phyloP scores from a whole-genome alignment of 2,888 invertebrate genomes.

The Leptogaster cylindrica region DNA sequence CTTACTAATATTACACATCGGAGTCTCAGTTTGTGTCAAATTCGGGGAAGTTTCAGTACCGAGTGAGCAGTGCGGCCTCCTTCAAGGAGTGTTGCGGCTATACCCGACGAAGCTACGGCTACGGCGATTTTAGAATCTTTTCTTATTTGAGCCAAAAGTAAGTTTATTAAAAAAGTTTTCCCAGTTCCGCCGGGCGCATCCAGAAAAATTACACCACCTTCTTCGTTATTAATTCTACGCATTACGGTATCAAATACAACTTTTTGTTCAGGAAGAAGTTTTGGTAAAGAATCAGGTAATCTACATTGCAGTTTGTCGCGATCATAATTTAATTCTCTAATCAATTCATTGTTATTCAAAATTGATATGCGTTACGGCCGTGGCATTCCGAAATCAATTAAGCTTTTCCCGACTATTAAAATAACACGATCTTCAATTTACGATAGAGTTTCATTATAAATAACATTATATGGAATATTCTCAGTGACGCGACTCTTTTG shows the following conservation, averaged over 20 bases:
- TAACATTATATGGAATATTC: background rate
- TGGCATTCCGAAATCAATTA: constrained; percentile 50
- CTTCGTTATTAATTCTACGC: constrained; percentile 48
- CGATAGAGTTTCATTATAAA: background rate
- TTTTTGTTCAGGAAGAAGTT: constrained; percentile 46
- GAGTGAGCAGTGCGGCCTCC: constrained; percentile 54
- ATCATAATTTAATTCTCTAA: constrained; percentile 49
- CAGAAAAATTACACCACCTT: constrained; percentile 44
- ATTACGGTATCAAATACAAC: constrained; percentile 50
- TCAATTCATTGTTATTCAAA: constrained; percentile 49
- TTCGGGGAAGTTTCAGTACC: constrained; percentile 53
- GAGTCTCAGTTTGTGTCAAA: constrained; percentile 31
- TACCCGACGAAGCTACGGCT: constrained; percentile 59
- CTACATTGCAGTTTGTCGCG: constrained; percentile 42
- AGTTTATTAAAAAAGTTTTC: too few species aligned
- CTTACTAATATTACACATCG: constrained; percentile 47
- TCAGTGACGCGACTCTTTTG: background rate
- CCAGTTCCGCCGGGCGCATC: too few species aligned
- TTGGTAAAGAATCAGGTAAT: too few species aligned
- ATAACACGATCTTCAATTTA: constrained; percentile 51
- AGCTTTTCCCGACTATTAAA: constrained; percentile 49
- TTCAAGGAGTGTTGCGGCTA: constrained; percentile 58
- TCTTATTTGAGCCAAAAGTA: constrained; percentile 54
- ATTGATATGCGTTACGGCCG: constrained; percentile 49
- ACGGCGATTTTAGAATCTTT: constrained; percentile 53